Percentiles rank a stretch among this genome's conserved stretches.
phyloP scores from a whole-genome alignment of 2,113 vertebrate genomes.

The Girardinichthys multiradiatus region DNA sequence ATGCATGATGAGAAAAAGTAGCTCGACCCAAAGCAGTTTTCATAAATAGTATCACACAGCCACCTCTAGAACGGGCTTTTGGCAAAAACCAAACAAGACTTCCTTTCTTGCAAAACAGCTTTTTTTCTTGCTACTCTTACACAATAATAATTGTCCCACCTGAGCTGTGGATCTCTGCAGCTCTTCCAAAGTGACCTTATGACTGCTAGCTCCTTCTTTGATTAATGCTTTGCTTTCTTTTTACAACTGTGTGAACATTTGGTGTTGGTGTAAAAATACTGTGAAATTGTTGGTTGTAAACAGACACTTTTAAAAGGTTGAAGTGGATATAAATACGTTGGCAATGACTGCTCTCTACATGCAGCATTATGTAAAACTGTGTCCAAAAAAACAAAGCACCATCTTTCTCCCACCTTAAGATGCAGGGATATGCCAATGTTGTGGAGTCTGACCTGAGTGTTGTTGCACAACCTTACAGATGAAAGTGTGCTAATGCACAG shows the following conservation, averaged over 20 bases:
- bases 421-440: neutral
- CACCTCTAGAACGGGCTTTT: neutral
- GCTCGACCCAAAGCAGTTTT: neutral
- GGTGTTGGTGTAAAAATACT: neutral
- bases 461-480: constrained; percentile 69
- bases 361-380: constrained; percentile 7
- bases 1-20: neutral
- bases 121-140: too few relatives aligned
- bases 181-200: neutral
- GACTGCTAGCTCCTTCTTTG: neutral
- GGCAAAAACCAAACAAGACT: neutral
- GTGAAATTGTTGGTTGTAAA: neutral
- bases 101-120: neutral
- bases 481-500: constrained; percentile 69
- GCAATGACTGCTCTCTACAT: too few relatives aligned
- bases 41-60: too few relatives aligned
- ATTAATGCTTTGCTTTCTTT: neutral
- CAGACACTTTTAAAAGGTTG: neutral
- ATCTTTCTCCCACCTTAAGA: constrained; percentile 33
- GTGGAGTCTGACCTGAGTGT: constrained; percentile 50
- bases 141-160: too few relatives aligned
- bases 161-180: neutral
- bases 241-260: neutral
- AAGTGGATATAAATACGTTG: neutral
- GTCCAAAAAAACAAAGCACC: constrained; percentile 30